A percentile compares a stretch with the other conserved stretches of the same genome.
Evolutionary conservation across 2,113 vertebrate species (phyloP).

Genomic region (Centropristis striata): DNA sequence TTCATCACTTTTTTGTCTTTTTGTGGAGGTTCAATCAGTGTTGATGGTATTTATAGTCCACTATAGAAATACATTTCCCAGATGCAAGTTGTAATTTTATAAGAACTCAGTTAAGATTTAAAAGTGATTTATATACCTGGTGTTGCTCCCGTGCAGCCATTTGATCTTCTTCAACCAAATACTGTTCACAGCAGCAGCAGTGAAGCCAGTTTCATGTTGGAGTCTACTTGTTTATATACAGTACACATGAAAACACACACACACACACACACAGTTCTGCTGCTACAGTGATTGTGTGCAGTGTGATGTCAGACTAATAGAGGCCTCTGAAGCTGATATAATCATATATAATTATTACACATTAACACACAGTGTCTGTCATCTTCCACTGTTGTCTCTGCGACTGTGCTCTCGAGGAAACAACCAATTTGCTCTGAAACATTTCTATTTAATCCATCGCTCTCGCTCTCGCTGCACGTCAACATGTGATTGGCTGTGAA

Average conservation of each 20-base stretch:
- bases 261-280: neutral
- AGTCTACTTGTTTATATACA: neutral
- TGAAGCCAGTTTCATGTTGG: neutral
- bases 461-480: neutral
- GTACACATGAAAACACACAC: neutral
- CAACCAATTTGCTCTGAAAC: slow-evolving; percentile 22
- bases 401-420: slow-evolving; percentile 20
- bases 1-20: no score
- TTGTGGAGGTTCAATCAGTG: no score
- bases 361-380: slow-evolving; percentile 18
- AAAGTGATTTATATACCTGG: no score
- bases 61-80: no score
- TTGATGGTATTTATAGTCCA: no score
- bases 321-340: slow-evolving; percentile 11
- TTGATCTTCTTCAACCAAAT: neutral
- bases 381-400: neutral
- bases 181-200: neutral
- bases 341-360: slow-evolving; percentile 48
- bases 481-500: neutral
- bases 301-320: slow-evolving; percentile 4
- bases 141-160: no score
- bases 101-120: no score
- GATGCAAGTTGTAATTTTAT: no score
- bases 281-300: slow-evolving; percentile 9
- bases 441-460: neutral